Base-by-base conservation (phyloP, 2,797 vertebrate species). In the Lepus townsendii region DNA sequence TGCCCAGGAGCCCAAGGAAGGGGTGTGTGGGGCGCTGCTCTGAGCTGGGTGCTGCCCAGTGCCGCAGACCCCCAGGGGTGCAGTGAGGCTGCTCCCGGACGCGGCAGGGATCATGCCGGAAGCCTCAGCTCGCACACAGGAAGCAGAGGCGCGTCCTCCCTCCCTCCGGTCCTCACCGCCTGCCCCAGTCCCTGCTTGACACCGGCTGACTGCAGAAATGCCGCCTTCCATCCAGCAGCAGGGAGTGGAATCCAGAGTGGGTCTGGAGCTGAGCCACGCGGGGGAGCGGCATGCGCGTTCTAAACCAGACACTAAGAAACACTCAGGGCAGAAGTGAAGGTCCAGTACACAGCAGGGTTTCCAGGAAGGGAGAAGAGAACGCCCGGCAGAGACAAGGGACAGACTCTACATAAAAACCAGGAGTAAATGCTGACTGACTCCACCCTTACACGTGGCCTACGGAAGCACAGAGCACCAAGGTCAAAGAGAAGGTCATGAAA, bases 131-230 rank as follows among this genome's bases (percentile, higher is more conserved):
- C 3, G 13, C n/a, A 35, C 2, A 10, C 0, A 5, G 24, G 32
- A 4, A 7, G 26, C 12, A 1, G 42, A 47, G 42, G 26, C n/a
- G 0, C 19, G 0, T 13, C 24, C 1, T 4, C 0, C 1, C 52
- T 20, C 24, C 42, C 7, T 9, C 65, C 10, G 1, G 0, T 16
- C 3, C 60, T 20, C 62, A 6, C 12, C 8, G 1, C 57, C 13
- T 9, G 19, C 5, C 69, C 13, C 22, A 63, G 22, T 2, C 13
- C 26, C 27, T 3, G 2, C 17, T 9, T 24, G 60, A 92, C 66
- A 26, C 2, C 57, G 17, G 12, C 0, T 68, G 10, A 7, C 19
- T 19, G 3, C 3, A 26, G 57, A 16, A 30, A n/a, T 27, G 38
- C 7, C 13, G 10, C 4, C 6, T 68, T 42, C 32, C 32, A 11